Percentiles rank a stretch among this genome's conserved stretches.
Evolutionary conservation across 2,888 invertebrate genomes (phyloP).

Genomic region (Cremastobaeus sp.): DNA sequence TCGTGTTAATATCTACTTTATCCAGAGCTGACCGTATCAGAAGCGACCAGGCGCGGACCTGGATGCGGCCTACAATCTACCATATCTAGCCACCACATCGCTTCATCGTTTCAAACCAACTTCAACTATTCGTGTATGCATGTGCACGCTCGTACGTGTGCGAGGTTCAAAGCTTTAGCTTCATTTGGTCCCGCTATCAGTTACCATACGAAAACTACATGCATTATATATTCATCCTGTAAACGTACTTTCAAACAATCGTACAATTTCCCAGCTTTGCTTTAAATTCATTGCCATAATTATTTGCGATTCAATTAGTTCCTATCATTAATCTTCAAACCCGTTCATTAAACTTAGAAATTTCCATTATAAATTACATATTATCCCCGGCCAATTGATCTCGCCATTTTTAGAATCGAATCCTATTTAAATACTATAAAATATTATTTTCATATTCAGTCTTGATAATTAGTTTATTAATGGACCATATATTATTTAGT

Average conservation of each 20-base stretch:
- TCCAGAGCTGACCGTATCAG: conserved; percentile 78
- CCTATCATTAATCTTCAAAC: conserved; percentile 39
- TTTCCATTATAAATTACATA: conserved; percentile 7
- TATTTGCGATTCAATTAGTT: conserved; percentile 51
- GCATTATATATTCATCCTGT: conserved; percentile 59
- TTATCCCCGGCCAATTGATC: too few species aligned
- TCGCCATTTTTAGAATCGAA: too few species aligned
- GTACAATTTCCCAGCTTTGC: conserved; percentile 54
- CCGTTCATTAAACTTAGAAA: conserved; percentile 25
- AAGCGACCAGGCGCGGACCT: conserved; percentile 74
- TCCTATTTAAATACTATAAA: too few species aligned
- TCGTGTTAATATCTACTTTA: conserved; percentile 79
- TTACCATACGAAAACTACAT: conserved; percentile 49
- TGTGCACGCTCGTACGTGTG: conserved; percentile 30
- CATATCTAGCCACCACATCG: conserved; percentile 72
- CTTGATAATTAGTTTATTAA: too few species aligned
- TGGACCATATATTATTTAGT: too few species aligned
- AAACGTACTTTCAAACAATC: conserved; percentile 60
- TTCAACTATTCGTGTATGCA: conserved; percentile 36
- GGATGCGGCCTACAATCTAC: conserved; percentile 70
- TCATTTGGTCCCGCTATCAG: conserved; percentile 49
- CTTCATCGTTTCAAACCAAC: conserved; percentile 70
- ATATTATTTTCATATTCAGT: too few species aligned
- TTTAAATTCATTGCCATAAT: conserved; percentile 53
- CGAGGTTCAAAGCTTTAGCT: conserved; percentile 37